phyloP scores from a whole-genome alignment of 2,888 invertebrate species.

The Quadroppia sp. region DNA sequence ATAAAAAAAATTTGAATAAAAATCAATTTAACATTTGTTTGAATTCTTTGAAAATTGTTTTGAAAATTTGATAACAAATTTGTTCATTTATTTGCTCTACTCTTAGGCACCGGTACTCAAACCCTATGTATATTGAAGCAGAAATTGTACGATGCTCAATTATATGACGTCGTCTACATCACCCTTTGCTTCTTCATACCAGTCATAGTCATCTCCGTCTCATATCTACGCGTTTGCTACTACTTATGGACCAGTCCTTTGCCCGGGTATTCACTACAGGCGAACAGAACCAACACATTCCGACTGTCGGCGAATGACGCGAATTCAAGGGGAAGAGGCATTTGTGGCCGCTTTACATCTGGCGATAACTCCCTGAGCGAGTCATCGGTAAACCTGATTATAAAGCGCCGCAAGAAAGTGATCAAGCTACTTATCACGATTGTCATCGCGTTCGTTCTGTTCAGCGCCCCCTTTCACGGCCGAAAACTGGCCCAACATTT shows the following conservation, averaged over 20 bases:
- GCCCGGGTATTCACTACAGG: neutral
- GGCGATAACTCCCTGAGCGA: neutral
- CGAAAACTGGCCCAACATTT: slow-evolving; percentile 83
- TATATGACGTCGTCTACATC: slow-evolving; percentile 75
- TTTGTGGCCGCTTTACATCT: neutral
- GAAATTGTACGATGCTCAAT: slow-evolving; percentile 67
- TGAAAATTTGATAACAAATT: neutral
- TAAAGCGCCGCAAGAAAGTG: slow-evolving; percentile 75
- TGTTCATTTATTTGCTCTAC: neutral
- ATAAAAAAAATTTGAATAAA: too few relatives aligned
- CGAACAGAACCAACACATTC: neutral
- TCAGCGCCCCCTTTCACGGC: slow-evolving; percentile 83
- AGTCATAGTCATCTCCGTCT: slow-evolving; percentile 67
- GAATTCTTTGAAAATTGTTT: neutral
- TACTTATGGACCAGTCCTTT: neutral
- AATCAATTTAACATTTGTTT: too few relatives aligned
- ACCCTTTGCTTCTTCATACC: slow-evolving; percentile 76
- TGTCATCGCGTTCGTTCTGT: slow-evolving; percentile 79
- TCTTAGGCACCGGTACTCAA: neutral
- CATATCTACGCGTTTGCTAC: slow-evolving; percentile 58
- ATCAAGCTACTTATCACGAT: slow-evolving; percentile 84
- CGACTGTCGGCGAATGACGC: too few relatives aligned
- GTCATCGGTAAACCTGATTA: slow-evolving; percentile 53
- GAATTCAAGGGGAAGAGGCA: too few relatives aligned
- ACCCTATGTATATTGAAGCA: slow-evolving; percentile 7